A percentile compares a stretch with the other conserved stretches of the same genome.
phyloP scores from a whole-genome alignment of 2,113 vertebrate genomes.

The Dicrurus megarhynchus region DNA sequence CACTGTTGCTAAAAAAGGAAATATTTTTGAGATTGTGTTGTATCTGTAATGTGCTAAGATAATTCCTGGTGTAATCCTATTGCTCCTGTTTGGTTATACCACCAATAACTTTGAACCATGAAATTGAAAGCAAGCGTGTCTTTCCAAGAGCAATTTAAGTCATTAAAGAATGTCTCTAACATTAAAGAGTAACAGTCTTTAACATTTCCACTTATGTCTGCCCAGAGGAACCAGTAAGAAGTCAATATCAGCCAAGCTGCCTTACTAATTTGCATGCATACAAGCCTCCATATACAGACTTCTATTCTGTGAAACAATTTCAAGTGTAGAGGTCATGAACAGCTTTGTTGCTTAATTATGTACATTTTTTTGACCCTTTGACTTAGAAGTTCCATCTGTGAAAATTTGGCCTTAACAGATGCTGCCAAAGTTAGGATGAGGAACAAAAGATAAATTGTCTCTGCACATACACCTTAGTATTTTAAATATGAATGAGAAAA shows the following conservation, averaged over 20 bases:
- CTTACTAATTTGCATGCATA: neutral
- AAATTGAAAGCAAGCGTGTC: neutral
- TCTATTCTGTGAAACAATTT: neutral
- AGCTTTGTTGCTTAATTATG: neutral
- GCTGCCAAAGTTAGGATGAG: neutral
- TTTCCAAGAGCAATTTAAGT: constrained; percentile 9
- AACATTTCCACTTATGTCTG: neutral
- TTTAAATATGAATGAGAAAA: neutral
- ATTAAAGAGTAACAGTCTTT: neutral
- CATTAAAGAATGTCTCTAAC: neutral
- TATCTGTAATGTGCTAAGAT: neutral
- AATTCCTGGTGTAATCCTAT: neutral
- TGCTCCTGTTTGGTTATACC: neutral
- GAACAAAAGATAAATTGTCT: neutral
- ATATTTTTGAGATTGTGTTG: neutral
- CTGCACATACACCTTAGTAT: neutral
- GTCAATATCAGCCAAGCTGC: neutral
- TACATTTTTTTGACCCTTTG: neutral
- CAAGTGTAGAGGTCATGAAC: accelerated
- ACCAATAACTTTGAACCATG: neutral
- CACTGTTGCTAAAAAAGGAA: neutral
- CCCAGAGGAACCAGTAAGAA: neutral
- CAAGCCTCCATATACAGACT: neutral
- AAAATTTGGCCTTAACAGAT: neutral
- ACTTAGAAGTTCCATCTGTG: neutral